phyloP scores from a whole-genome alignment of 2,888 invertebrate genomes.

The Stratiomys singularior region DNA sequence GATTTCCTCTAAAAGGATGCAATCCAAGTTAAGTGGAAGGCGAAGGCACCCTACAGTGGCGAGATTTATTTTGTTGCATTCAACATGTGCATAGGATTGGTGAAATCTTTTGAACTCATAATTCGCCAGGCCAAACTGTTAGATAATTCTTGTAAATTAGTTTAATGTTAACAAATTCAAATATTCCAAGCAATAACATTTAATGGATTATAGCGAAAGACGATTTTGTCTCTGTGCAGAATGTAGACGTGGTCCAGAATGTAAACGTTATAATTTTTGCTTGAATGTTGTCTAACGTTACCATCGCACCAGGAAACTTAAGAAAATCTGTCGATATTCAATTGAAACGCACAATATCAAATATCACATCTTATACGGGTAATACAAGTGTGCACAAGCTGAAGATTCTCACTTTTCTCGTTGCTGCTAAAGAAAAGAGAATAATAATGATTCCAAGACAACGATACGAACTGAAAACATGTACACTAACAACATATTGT shows the following conservation, averaged over 20 bases:
- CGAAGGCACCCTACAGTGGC: no score
- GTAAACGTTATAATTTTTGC: not conserved
- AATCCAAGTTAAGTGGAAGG: no score
- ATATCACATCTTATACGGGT: slow-evolving; percentile 42
- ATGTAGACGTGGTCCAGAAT: not conserved
- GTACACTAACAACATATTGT: no score
- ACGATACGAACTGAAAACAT: no score
- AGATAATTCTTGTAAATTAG: not conserved
- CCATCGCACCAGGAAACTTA: slow-evolving; percentile 37
- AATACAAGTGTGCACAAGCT: slow-evolving; percentile 25
- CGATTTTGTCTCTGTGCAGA: not conserved
- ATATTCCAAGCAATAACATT: not conserved
- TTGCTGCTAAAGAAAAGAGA: not conserved
- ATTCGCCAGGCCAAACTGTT: not conserved
- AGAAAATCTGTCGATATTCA: slow-evolving; percentile 38
- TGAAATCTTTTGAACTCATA: not conserved
- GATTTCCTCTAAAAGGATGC: not conserved
- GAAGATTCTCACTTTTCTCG: not conserved
- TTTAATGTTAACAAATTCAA: not conserved
- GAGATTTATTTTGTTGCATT: no score
- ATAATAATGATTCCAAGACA: no score
- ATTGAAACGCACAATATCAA: slow-evolving; percentile 42
- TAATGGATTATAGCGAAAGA: not conserved
- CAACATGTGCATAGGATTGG: not conserved
- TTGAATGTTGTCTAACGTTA: slow-evolving; percentile 25